phyloP scores from a whole-genome alignment of 2,113 vertebrate species.

The Hassar affinis region DNA sequence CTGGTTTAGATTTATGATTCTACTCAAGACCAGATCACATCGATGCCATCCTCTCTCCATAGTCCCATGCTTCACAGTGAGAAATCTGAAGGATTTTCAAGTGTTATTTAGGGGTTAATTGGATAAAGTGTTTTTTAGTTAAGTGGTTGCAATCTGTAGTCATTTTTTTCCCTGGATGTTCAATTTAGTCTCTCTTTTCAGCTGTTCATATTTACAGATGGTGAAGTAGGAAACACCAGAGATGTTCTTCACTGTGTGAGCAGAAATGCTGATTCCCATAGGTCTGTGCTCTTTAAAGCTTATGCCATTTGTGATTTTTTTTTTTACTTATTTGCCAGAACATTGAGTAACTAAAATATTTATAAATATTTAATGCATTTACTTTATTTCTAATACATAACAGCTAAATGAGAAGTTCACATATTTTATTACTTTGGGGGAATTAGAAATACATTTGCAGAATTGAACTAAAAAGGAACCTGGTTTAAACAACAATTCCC shows the following conservation, averaged over 20 bases:
- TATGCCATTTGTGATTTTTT: not conserved
- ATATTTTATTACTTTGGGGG: too few species aligned
- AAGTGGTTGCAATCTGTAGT: not conserved
- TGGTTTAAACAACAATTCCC: too few species aligned
- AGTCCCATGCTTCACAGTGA: not conserved
- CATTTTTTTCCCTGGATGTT: not conserved
- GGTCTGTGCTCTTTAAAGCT: constrained; percentile 58
- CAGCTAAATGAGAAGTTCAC: too few species aligned
- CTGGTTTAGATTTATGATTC: not conserved
- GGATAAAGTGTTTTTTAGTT: not conserved
- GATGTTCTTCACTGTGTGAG: constrained; percentile 73
- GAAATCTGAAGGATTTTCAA: not conserved
- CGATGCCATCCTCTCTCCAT: not conserved
- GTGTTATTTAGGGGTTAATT: not conserved
- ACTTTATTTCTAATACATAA: too few species aligned
- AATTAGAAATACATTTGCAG: too few species aligned
- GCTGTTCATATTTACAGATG: constrained; percentile 88
- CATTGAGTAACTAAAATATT: not conserved
- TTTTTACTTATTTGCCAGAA: not conserved
- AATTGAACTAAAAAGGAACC: too few species aligned
- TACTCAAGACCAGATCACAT: not conserved
- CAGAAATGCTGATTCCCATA: constrained; percentile 70
- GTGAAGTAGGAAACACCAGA: constrained; percentile 78
- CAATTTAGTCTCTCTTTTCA: constrained; percentile 51
- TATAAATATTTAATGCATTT: too few species aligned